Base-by-base conservation (phyloP, 2,113 vertebrate species). In the Tyto alba region DNA sequence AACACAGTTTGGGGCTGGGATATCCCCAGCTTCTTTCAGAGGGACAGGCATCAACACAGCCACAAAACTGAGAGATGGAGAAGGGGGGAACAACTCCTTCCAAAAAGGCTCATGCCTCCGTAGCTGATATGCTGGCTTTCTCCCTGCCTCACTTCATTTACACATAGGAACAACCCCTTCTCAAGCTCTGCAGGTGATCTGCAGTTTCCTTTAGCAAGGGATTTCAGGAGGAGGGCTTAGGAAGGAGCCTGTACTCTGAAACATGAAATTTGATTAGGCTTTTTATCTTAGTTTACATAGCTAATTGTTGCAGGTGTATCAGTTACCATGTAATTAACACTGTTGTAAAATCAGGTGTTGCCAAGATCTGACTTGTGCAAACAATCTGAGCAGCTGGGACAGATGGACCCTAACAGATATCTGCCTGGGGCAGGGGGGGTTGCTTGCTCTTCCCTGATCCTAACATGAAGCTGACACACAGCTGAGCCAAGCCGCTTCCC, bases 331-430 rank as follows among this genome's bases (percentile, higher is more conserved):
- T 93, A 92, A 95, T 93, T 64, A 94, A 96, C 17, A 83, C 62
- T 4, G 60, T 22, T 55, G 87, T 66, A 94, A 89, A 69, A 55
- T 4, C 71, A 75, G 73, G 85, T 27, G 89, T 76, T 95, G 94
- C 95, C 96, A 80, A 90, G 96, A 95, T 92, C 87, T 66, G 94
- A 74, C 89, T 72, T 23, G 82, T 56, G 85, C 96, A 84, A 94
- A 96, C 73, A 87, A 41, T 3, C 16, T 0, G 17, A 88, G 67
- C 38, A 22, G 89, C 59, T 74, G 89, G 87, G 48, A 48, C 88
- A 84, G 80, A 57, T 20, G 90, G 85, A 89, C 91, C 68, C 69
- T 3, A 3, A 53, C 27, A 16, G 48, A 9, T 29, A 69, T 3
- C 10, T 2, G 48, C 62, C 16, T 47, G 45, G 45, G n/a, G n/a